Evolutionary conservation across 2,888 invertebrate species (phyloP), one percentile per base, ranked within the genome.

Genomic region (Metalampra italica): DNA sequence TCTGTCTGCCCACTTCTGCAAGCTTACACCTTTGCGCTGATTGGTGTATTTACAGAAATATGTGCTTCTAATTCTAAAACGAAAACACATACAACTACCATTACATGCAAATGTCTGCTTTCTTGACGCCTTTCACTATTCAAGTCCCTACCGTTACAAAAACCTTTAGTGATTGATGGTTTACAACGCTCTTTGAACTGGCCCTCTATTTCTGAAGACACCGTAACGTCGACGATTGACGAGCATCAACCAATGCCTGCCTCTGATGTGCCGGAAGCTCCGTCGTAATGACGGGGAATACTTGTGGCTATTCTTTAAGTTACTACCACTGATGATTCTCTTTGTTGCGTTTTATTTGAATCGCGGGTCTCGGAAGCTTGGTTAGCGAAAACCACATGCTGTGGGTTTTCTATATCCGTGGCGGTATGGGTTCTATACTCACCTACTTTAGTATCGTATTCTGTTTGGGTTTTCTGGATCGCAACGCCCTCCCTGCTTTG

Each of bases 201-300:
- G 34, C 29, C 37, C 5, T 12, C 42, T 51, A 46, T 50, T 52
- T 50, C 49, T 47, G 43, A 50, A 46, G 29, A 38, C 32, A 32
- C 22, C 22, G 8, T 32, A 32, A 32, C 2, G 9, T 11, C 43
- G 40, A 9, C 49, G 52, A 52, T 50, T 50, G 47, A 50, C 11
- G 45, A 41, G 45, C 43, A 43, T 47, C 42, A 49, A 46, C 47
- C 46, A 45, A 48, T 45, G 43, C 40, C 13, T 14, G 13, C 15
- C 7, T 14, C 39, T 39, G 14, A 39, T 9, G 13, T 9, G 39
- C 32, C 32, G 32, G 32, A 32, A 39, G 15, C 12, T 14, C 5
- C 9, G 14, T 7, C 7, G 3, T 14, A 39, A 14, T 32, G 30
- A 30, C 32, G 8, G 3, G 9, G 32, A 32, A 32, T 8, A 32